Percentiles rank a stretch among this genome's conserved stretches.
Evolutionary conservation across 1,140 invertebrate species (phyloP).

Genomic region (Leucophenga varia): DNA sequence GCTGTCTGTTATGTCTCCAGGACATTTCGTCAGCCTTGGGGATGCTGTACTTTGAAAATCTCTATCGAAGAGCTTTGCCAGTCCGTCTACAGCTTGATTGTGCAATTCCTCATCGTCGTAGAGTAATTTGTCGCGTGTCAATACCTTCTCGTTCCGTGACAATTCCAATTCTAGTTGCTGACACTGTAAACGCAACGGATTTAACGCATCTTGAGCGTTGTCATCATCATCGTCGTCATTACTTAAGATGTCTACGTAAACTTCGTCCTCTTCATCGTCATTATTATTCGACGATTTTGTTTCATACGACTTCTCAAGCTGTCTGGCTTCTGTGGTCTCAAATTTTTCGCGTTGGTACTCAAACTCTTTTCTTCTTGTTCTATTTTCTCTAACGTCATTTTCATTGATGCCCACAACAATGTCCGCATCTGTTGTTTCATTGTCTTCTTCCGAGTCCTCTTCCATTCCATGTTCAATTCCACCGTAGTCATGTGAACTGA

Average conservation of each 20-base stretch:
- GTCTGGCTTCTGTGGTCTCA: too few relatives aligned
- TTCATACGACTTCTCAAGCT: too few relatives aligned
- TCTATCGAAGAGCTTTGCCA: slow-evolving; percentile 46
- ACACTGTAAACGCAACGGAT: slow-evolving; percentile 17
- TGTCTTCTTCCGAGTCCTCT: slow-evolving; percentile 25
- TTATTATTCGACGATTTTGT: slow-evolving; percentile 5
- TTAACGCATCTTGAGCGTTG: slow-evolving; percentile 5
- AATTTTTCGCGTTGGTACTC: too few relatives aligned
- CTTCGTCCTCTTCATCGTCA: slow-evolving; percentile 29
- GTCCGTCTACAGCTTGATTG: slow-evolving; percentile 43
- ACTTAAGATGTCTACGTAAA: slow-evolving; percentile 36
- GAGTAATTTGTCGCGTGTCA: slow-evolving; percentile 41
- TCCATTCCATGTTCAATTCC: slow-evolving; percentile 12
- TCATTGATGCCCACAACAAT: neutral
- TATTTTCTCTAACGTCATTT: neutral
- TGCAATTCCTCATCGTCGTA: slow-evolving; percentile 52
- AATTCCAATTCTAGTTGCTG: slow-evolving; percentile 15
- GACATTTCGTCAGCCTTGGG: slow-evolving; percentile 2
- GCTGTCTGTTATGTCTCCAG: neutral
- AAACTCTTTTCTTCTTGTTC: neutral
- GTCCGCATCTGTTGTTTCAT: too few relatives aligned
- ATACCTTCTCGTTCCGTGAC: slow-evolving; percentile 14
- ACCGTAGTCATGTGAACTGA: slow-evolving; percentile 53
- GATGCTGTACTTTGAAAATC: too few relatives aligned
- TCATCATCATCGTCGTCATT: slow-evolving; percentile 29